A percentile compares a stretch with the other conserved stretches of the same genome.
These are phyloP conservation scores for Porites australiensis DNA, from an alignment of 64 coral and sea anemone species.

Conservation along the genomic window DNA sequence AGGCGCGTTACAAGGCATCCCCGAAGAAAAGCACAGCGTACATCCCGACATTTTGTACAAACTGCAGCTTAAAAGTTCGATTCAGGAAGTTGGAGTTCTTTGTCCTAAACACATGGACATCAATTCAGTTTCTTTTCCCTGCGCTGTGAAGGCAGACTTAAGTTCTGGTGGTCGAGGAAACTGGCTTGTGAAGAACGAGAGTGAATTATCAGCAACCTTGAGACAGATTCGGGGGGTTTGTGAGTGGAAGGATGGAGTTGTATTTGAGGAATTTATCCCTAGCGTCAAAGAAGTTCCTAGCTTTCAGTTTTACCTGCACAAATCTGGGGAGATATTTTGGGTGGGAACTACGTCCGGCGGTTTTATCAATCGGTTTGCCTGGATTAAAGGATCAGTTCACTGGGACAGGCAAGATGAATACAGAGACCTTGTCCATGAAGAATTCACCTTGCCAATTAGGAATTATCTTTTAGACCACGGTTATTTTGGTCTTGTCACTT, in stretches of 20 bases:
- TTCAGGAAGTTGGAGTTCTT: constrained; percentile 11
- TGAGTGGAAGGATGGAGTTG: constrained; percentile 28
- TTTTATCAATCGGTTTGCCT: neutral
- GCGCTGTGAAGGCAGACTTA: constrained; percentile 42
- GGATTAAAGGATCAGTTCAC: constrained; percentile 22
- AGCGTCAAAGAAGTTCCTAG: constrained; percentile 27
- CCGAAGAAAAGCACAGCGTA: constrained; percentile 30
- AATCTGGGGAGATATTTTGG: constrained; percentile 33
- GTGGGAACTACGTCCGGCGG: constrained; percentile 17
- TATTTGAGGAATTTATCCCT: constrained; percentile 19
- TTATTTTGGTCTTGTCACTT: constrained; percentile 62
- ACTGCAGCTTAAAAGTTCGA: constrained; percentile 38
- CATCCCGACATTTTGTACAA: constrained; percentile 39
- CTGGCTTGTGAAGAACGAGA: constrained; percentile 2
- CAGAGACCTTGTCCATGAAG: constrained; percentile 34
- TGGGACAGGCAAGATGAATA: constrained; percentile 37
- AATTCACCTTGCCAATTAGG: constrained; percentile 53
- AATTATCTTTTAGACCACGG: constrained; percentile 36
- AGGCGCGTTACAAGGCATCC: constrained; percentile 33
- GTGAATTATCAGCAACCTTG: neutral
- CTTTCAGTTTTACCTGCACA: constrained; percentile 58
- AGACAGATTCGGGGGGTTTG: neutral
- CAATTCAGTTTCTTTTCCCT: constrained; percentile 9
- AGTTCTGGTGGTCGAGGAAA: constrained; percentile 10
- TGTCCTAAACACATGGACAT: constrained; percentile 19